Evolutionary conservation across 2,113 vertebrate genomes (phyloP), one percentile per base, ranked within the genome.

Genomic region (Plecotus auritus): DNA sequence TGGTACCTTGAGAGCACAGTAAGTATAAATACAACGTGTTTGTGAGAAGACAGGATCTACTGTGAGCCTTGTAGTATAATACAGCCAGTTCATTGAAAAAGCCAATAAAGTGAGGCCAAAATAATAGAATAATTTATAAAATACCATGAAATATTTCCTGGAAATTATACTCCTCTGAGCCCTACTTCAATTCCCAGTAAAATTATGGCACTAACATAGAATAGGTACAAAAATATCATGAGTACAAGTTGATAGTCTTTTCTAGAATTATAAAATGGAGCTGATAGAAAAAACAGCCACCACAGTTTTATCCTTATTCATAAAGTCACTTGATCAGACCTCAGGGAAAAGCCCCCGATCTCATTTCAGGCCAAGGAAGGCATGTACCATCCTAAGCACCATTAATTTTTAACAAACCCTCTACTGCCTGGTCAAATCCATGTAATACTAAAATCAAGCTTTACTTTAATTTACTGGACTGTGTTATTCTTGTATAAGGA

Each of bases 231-330:
- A 95, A 90, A 80, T 90, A 91, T n/a, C 45, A 77, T 16, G 74
- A 89, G 74, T 89, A 87, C 95, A 93, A 96, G 12, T 82, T 47
- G 42, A 96, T 87, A 90, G 70, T 51, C 17, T 94, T 95, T 96
- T 91, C 35, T 85, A 74, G 76, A 92, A 92, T 87, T 96, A 85
- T 90, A 97, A 96, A 97, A 90, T 81, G 28, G 23, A 7, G 18
- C 49, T 85, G 28, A 95, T 67, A 84, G 42, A 93, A 93, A 96
- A 56, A 54, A 93, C 23, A 59, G 22, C 56, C 56, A 59, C 2
- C 56, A 95, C 37, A 96, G 28, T 85, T 90, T 89, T 80, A 86
- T 87, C 28, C 11, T 85, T 91, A 72, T 78, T 95, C 56, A 69
- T 30, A 76, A 84, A 73, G 64, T 87, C 73, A 88, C 45, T 94